phyloP scores from a whole-genome alignment of 2,888 invertebrate genomes.

The Callosobruchus maculatus region DNA sequence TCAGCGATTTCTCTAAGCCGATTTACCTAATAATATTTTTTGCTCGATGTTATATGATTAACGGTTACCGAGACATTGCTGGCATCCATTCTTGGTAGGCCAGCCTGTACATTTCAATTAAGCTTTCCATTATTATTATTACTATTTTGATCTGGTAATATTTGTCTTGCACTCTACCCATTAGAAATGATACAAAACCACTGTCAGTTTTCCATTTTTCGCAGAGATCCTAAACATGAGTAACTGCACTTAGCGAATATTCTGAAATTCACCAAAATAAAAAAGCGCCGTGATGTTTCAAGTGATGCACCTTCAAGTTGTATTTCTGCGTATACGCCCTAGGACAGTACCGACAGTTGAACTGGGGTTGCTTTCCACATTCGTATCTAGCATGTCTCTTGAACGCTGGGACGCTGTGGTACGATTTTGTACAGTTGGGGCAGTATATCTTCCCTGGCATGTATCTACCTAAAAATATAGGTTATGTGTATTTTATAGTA shows the following conservation, averaged over 20 bases:
- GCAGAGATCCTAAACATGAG: neutral
- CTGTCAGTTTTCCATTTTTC: too few relatives aligned
- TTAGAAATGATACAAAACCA: neutral
- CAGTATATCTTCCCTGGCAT: slow-evolving; percentile 7
- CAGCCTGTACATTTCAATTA: too few relatives aligned
- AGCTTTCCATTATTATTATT: too few relatives aligned
- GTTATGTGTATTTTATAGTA: too few relatives aligned
- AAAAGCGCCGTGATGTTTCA: slow-evolving; percentile 7
- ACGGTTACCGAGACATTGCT: too few relatives aligned
- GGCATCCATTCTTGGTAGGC: too few relatives aligned
- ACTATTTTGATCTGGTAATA: too few relatives aligned
- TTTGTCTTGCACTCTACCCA: too few relatives aligned
- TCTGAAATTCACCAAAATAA: neutral
- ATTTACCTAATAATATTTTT: too few relatives aligned
- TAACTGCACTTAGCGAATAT: slow-evolving; percentile 3
- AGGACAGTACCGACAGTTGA: slow-evolving; percentile 18
- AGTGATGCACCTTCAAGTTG: slow-evolving; percentile 35
- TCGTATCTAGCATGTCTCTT: slow-evolving; percentile 31
- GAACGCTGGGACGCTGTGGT: slow-evolving; percentile 22
- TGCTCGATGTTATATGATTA: too few relatives aligned
- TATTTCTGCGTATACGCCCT: slow-evolving; percentile 31
- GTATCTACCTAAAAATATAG: neutral
- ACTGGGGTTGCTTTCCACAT: slow-evolving; percentile 24
- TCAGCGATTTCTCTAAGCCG: too few relatives aligned
- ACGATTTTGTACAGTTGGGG: slow-evolving; percentile 18